These are phyloP conservation scores for Thereva nobilitata DNA, from an alignment of 2,888 invertebrate species.

Conservation along the genomic window DNA sequence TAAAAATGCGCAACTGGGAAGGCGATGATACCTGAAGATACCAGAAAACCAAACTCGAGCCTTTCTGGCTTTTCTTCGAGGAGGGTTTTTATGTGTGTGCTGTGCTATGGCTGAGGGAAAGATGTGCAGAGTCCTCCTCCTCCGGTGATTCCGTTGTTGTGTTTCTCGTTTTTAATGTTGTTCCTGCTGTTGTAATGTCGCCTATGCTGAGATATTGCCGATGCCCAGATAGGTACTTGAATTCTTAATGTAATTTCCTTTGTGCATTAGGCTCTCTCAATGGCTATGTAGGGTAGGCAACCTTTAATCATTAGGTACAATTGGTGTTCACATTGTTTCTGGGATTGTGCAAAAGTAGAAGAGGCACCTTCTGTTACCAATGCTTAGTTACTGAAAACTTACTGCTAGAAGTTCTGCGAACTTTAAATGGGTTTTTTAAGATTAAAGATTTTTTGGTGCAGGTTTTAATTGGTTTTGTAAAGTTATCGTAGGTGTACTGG, in stretches of 20 bases:
- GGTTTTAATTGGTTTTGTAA: no score
- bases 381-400: no score
- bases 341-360: no score
- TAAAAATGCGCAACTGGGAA: slow-evolving; percentile 40
- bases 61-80: neutral
- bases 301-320: no score
- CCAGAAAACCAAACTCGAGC: neutral
- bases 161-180: slow-evolving; percentile 7
- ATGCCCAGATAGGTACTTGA: slow-evolving; percentile 10
- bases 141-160: slow-evolving; percentile 3
- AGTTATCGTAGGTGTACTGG: no score
- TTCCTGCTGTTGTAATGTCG: slow-evolving; percentile 20
- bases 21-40: slow-evolving; percentile 31
- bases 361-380: no score
- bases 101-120: neutral
- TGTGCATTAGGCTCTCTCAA: slow-evolving; percentile 18
- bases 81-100: slow-evolving; percentile 19
- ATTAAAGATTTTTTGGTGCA: no score
- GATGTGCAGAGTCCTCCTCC: slow-evolving; percentile 10
- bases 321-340: no score
- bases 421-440: no score
- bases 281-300: neutral
- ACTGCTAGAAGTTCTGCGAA: no score
- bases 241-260: slow-evolving; percentile 29
- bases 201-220: neutral